Evolutionary conservation across 2,888 invertebrate species (phyloP).

Genomic region (Schizotus pectinicornis): DNA sequence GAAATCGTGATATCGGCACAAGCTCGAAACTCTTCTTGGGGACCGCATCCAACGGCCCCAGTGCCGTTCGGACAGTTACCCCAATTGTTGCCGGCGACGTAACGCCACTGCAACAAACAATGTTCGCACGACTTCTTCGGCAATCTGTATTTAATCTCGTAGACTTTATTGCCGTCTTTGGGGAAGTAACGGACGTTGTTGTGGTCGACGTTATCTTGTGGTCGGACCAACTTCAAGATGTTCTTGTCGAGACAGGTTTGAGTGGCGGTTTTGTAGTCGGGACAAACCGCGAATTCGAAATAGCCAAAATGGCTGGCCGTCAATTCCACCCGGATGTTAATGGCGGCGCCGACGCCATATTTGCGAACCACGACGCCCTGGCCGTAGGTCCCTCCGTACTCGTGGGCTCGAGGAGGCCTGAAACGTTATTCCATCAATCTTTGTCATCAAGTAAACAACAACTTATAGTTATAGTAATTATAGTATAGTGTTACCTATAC

Average conservation of each 20-base stretch:
- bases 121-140: constrained; percentile 75
- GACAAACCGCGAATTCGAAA: constrained; percentile 85
- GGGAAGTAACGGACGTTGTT: constrained; percentile 72
- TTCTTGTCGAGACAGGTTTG: constrained; percentile 81
- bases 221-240: constrained; percentile 63
- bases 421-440: constrained; percentile 6
- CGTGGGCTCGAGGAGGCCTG: constrained; percentile 74
- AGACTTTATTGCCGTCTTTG: constrained; percentile 77
- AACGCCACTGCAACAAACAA: constrained; percentile 89
- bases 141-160: constrained; percentile 67
- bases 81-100: constrained; percentile 84
- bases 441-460: background rate
- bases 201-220: constrained; percentile 58
- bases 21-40: constrained; percentile 86
- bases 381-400: constrained; percentile 83
- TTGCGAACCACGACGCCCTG: constrained; percentile 82
- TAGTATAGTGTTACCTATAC: too few species aligned
- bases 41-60: constrained; percentile 85
- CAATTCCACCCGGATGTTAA: constrained; percentile 80
- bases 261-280: constrained; percentile 71
- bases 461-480: background rate
- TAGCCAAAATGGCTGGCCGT: constrained; percentile 88
- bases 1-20: constrained; percentile 82
- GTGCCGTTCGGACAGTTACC: constrained; percentile 75
- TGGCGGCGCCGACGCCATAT: constrained; percentile 71